These are phyloP conservation scores for Pachymerium ferrugineum DNA, from an alignment of 2,888 invertebrate genomes.

Conservation along the genomic window DNA sequence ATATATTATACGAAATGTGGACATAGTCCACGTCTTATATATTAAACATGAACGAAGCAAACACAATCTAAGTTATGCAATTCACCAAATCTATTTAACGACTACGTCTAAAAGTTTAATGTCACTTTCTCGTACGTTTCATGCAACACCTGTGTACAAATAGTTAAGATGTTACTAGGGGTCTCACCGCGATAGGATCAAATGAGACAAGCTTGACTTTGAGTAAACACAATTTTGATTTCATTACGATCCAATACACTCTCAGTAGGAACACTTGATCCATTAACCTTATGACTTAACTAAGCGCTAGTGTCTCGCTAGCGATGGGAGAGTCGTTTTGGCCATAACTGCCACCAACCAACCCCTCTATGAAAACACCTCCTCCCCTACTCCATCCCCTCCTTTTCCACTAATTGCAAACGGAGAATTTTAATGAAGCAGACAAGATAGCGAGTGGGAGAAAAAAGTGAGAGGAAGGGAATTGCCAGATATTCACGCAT, in stretches of 20 bases:
- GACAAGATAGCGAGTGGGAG: background rate
- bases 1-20: too few species aligned
- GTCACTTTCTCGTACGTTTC: too few species aligned
- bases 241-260: conserved; percentile 18
- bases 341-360: background rate
- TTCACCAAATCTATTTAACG: background rate
- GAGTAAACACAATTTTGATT: conserved; percentile 18
- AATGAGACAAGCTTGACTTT: conserved; percentile 10
- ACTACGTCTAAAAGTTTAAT: background rate
- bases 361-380: background rate
- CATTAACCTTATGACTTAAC: conserved; percentile 15
- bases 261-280: background rate
- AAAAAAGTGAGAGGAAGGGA: too few species aligned
- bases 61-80: conserved; percentile 7
- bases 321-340: background rate
- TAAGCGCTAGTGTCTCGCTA: background rate
- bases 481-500: background rate
- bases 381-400: background rate
- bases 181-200: background rate
- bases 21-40: background rate
- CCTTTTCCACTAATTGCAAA: background rate
- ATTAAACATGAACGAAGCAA: background rate
- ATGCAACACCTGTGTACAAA: too few species aligned
- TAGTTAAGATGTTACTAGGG: background rate
- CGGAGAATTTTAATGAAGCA: background rate